phyloP scores from a whole-genome alignment of 2,888 invertebrate genomes.

The Lycophotia porphyrea region DNA sequence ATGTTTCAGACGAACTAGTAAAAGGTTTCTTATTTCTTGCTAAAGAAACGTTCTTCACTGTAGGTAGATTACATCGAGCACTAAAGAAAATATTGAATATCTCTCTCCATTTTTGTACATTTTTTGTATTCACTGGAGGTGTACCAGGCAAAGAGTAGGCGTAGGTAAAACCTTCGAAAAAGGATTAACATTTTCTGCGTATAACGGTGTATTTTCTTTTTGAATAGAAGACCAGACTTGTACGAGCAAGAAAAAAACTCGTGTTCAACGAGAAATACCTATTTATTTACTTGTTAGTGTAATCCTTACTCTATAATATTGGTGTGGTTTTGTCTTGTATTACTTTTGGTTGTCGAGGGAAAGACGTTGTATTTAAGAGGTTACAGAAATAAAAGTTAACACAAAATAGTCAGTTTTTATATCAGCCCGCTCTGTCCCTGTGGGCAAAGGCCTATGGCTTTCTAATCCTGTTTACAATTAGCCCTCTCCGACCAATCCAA shows the following conservation, averaged over 20 bases:
- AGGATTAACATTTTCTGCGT: conserved; percentile 36
- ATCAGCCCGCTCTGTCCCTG: too few relatives aligned
- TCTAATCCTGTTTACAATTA: too few relatives aligned
- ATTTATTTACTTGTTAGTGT: conserved; percentile 19
- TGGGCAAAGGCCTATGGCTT: too few relatives aligned
- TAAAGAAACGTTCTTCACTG: conserved; percentile 23
- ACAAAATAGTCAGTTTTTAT: neutral
- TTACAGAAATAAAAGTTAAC: neutral
- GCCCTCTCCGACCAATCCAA: too few relatives aligned
- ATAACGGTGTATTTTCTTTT: conserved; percentile 30
- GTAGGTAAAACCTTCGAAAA: conserved; percentile 19
- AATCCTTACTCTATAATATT: conserved; percentile 6
- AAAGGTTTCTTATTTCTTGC: conserved; percentile 46
- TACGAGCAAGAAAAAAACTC: neutral
- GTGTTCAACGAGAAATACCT: conserved; percentile 15
- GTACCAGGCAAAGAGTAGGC: conserved; percentile 28
- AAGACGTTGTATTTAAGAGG: neutral
- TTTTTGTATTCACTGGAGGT: conserved; percentile 41
- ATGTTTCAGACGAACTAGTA: conserved; percentile 37
- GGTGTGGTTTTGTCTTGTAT: neutral
- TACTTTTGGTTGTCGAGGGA: conserved; percentile 8
- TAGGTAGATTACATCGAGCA: conserved; percentile 44
- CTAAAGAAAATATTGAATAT: conserved; percentile 59
- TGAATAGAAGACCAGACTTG: conserved; percentile 3
- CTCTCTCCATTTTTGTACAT: conserved; percentile 34